Base-by-base conservation (phyloP, 2,797 vertebrate genomes). In the Mallotus villosus region DNA sequence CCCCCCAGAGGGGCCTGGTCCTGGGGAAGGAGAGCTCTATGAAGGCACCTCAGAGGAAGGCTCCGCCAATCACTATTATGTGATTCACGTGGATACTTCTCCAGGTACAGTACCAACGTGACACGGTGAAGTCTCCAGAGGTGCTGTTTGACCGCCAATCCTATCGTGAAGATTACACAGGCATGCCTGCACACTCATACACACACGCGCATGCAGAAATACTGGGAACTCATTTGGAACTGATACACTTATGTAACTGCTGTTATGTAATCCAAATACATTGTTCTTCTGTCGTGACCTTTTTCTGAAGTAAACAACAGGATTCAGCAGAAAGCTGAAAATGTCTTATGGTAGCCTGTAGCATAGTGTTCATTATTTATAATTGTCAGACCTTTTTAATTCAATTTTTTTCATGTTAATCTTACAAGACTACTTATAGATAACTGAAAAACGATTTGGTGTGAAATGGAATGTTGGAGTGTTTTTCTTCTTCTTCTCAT, bases 31-130 rank as follows among this genome's bases (percentile, higher is more conserved):
- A 0, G 85, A 81, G 14, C 67, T 82, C 60, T 74, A 63, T 22
- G 61, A 73, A 21, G 25, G 78, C 21, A 59, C 74, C 24, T 29
- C 80, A 2, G 93, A 93, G 57, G 92, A 91, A 11, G 76, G 70
- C 59, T 84, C 89, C 4, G 85, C 88, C 66, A 92, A 88, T 72
- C 90, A 92, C 63, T 93, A 92, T 87, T 91, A 92, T 85, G 90
- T 92, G 79, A 90, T 93, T 74, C 89, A 92, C 68, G 72, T 86
- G 67, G 92, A 93, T 73, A 89, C 76, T 65, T 90, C 90, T 24
- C 85, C 91, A 84, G 93, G 93, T 93, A 82, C 11, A 78, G 41
- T 0, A 3, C 22, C 22, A 41, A 17, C 73, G 65, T 0, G 19
- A 7, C 32, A 25, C 41, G 5, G 58, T 4, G n/a, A 21, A 70